Base-by-base conservation (phyloP, 1,140 invertebrate genomes). In the Streblospio benedicti region DNA sequence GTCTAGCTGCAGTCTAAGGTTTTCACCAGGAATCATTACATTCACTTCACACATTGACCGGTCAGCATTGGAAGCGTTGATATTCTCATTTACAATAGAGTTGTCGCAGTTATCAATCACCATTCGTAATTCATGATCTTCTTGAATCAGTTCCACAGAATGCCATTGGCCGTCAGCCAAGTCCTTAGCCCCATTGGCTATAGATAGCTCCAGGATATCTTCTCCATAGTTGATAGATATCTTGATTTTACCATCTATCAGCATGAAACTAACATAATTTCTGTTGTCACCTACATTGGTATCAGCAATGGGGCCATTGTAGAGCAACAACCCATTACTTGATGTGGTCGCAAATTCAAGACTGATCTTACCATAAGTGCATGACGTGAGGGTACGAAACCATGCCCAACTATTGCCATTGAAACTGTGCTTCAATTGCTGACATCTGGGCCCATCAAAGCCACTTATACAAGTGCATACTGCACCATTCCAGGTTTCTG, bases 91-190 rank as follows among this genome's bases (percentile, higher is more conserved):
- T 57, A 93, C 86, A 64, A 87, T 85, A 1, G 91, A 90, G 0
- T 87, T 87, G 72, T 86, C 87, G 73, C 93, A 97, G 61, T 86
- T 88, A 72, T 97, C 93, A 1, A 97, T 87, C 14, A 95, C 87
- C 82, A 97, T 86, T 68, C 27, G 45, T 1, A 58, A 20, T 31
- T 84, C 80, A 92, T 91, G 12, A 89, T 92, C 69, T 91, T 86
- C 88, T 93, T 93, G 72, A 94, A 95, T n/a, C 55, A 97, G 85
- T 76, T 97, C 94, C 50, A 97, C 80, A 60, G 90, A 82, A 78
- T 97, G 94, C 94, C 94, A 97, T 72, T 92, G 90, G 1, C 93
- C 92, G 75, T 97, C 92, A 72, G 91, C 89, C 35, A 97, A 74
- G 0, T 84, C 85, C 69, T n/a, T n/a, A n/a, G n/a, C n/a, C n/a